Evolutionary conservation across 2,888 invertebrate genomes (phyloP).

Genomic region (Apomyelois bistriatella): DNA sequence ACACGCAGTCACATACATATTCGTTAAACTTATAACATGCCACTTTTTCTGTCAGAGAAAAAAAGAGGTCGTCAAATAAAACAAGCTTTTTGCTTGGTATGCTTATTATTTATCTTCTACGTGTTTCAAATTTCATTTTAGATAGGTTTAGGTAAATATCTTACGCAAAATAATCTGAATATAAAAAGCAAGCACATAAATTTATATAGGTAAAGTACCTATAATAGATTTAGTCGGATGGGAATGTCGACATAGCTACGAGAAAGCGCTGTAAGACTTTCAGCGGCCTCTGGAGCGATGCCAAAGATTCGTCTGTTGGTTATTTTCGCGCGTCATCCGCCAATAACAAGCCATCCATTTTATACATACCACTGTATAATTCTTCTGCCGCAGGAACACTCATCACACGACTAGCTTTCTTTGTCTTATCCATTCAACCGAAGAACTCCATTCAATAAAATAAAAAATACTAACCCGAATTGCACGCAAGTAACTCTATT

Average conservation of each 20-base stretch:
- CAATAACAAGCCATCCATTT: slow-evolving; percentile 54
- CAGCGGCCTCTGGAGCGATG: slow-evolving; percentile 64
- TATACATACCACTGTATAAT: slow-evolving; percentile 20
- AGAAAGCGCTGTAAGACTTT: slow-evolving; percentile 52
- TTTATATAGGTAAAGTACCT: neutral
- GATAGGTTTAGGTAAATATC: no score
- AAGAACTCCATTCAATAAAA: slow-evolving; percentile 39
- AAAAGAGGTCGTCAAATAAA: no score
- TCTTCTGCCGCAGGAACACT: neutral
- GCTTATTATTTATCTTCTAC: no score
- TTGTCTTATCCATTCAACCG: slow-evolving; percentile 24
- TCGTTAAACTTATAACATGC: no score
- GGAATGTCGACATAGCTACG: slow-evolving; percentile 37
- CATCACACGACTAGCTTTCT: slow-evolving; percentile 1
- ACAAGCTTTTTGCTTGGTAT: no score
- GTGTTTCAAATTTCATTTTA: no score
- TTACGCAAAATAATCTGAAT: neutral
- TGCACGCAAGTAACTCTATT: slow-evolving; percentile 74
- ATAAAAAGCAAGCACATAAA: neutral
- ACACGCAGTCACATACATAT: no score
- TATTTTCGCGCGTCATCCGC: slow-evolving; percentile 72
- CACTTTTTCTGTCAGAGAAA: no score
- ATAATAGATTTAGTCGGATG: neutral
- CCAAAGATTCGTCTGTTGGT: slow-evolving; percentile 67
- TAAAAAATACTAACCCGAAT: slow-evolving; percentile 57